Percentiles rank a stretch among this genome's conserved stretches.
phyloP scores from a whole-genome alignment of 2,113 vertebrate genomes.

The Eretmochelys imbricata region DNA sequence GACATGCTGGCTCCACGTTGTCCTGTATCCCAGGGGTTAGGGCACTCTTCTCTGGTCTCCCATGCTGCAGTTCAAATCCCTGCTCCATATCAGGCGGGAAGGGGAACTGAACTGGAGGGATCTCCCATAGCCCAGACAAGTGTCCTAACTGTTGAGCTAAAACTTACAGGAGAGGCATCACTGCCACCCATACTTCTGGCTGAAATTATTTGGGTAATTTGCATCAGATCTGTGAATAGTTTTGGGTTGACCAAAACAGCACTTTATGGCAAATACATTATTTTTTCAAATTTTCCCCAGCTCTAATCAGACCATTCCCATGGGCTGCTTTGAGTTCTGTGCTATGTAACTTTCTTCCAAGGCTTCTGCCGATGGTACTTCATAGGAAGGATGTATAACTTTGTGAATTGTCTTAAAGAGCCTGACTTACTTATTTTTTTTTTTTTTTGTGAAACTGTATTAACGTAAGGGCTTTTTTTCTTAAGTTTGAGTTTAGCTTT shows the following conservation, averaged over 20 bases:
- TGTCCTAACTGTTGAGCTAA: background rate
- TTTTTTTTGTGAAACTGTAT: background rate
- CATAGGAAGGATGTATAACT: background rate
- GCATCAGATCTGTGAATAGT: background rate
- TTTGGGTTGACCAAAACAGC: background rate
- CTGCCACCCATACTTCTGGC: background rate
- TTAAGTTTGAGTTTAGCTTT: background rate
- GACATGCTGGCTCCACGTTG: too few species aligned
- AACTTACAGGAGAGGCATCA: background rate
- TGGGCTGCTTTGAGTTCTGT: background rate
- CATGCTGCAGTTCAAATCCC: too few species aligned
- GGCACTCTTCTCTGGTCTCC: too few species aligned
- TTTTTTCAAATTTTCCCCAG: background rate
- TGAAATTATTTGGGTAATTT: background rate
- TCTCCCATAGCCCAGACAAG: background rate
- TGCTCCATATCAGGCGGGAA: too few species aligned
- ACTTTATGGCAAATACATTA: background rate
- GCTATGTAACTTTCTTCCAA: background rate
- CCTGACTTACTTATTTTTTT: background rate
- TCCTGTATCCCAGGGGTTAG: too few species aligned
- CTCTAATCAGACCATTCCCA: background rate
- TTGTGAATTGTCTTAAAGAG: slow-evolving; percentile 8
- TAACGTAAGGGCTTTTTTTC: background rate
- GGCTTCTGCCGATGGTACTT: background rate
- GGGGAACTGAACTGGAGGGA: too few species aligned